phyloP scores from a whole-genome alignment of 2,113 vertebrate species.

The Vombatus ursinus region DNA sequence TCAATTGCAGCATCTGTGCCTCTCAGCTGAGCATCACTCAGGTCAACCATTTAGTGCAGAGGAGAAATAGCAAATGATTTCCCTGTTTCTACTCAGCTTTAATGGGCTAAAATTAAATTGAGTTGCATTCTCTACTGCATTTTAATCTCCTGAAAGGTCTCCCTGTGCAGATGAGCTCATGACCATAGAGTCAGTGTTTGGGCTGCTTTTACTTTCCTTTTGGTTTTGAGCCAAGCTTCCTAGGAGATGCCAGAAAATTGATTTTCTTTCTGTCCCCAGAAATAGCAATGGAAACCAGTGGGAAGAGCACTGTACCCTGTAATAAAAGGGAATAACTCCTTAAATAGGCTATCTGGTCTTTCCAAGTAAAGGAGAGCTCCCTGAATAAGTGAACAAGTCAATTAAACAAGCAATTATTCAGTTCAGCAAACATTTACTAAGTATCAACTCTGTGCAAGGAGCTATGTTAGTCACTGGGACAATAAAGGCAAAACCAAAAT shows the following conservation, averaged over 20 bases:
- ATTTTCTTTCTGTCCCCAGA: neutral
- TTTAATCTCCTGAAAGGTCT: constrained; percentile 2
- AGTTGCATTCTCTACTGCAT: neutral
- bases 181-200: neutral
- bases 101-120: neutral
- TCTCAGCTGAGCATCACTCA: neutral
- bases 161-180: neutral
- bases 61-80: neutral
- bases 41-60: neutral
- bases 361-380: neutral
- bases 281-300: neutral
- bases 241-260: neutral
- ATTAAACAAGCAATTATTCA: neutral
- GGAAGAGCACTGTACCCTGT: neutral
- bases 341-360: neutral
- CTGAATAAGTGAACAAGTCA: neutral
- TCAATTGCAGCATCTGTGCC: neutral
- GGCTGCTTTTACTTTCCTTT: neutral
- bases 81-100: neutral
- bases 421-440: neutral
- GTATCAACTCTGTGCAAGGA: neutral
- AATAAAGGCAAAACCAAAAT: neutral
- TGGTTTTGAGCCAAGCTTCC: neutral
- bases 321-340: neutral
- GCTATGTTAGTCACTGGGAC: neutral